Evolutionary conservation across 1,140 invertebrate genomes (phyloP).

Genomic region (Vanessa tameamea): DNA sequence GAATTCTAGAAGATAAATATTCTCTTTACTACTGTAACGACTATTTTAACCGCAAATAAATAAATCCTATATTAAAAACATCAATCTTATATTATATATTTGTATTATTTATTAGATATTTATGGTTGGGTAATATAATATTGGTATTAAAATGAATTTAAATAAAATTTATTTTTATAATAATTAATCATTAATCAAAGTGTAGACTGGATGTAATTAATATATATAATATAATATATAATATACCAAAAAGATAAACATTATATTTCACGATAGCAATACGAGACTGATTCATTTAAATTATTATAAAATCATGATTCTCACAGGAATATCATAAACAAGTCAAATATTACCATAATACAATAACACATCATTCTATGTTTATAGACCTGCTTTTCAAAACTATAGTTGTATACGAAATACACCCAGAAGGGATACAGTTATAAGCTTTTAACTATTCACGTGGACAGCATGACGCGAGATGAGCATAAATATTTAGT

Average conservation of each 20-base stretch:
- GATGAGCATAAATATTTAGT: conserved; percentile 56
- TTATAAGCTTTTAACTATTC: conserved; percentile 63
- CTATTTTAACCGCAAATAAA: too few relatives aligned
- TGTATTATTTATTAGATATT: too few relatives aligned
- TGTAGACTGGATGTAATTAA: neutral
- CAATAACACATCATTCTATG: conserved; percentile 58
- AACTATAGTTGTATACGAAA: conserved; percentile 55
- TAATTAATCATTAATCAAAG: too few relatives aligned
- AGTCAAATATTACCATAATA: conserved; percentile 66
- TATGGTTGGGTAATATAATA: too few relatives aligned
- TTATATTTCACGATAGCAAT: neutral
- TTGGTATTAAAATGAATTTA: too few relatives aligned
- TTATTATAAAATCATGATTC: neutral
- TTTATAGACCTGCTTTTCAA: conserved; percentile 59
- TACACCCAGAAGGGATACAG: conserved; percentile 63
- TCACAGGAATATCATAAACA: conserved; percentile 45
- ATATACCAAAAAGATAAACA: neutral
- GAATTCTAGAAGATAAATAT: too few relatives aligned
- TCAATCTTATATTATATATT: too few relatives aligned
- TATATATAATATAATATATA: neutral
- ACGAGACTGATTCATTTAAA: neutral
- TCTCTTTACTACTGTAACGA: too few relatives aligned
- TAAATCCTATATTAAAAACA: too few relatives aligned
- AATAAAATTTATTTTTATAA: too few relatives aligned
- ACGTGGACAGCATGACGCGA: conserved; percentile 56